Conservation (phyloP, 2,797 vertebrate genomes). For the Urophycis tenuis region DNA sequence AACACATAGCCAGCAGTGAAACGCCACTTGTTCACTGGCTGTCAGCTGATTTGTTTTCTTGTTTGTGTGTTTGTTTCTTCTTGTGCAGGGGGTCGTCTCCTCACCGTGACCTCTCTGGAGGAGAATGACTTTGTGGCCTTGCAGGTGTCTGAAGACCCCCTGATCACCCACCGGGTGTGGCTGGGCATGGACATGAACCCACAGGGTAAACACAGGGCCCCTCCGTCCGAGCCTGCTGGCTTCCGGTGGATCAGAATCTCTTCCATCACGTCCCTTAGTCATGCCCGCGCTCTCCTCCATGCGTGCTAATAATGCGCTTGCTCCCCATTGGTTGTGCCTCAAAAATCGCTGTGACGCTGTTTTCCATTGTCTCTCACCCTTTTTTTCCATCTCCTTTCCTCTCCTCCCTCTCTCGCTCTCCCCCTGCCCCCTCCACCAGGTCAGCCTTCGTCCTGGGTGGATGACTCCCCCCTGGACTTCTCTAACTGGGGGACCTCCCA, state of each 20-base stretch:
- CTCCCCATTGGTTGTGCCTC: neutral
- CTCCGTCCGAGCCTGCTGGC: neutral
- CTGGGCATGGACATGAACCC: constrained; percentile 69
- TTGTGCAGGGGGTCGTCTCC: constrained; percentile 72
- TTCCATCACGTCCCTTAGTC: neutral
- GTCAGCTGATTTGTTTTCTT: neutral
- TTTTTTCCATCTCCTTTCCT: neutral
- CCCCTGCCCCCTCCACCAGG: constrained; percentile 27
- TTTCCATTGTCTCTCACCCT: neutral
- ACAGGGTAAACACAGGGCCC: constrained; percentile 60
- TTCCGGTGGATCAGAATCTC: neutral
- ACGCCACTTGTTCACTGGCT: constrained; percentile 5
- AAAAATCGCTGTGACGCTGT: neutral
- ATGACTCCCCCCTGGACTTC: constrained; percentile 76
- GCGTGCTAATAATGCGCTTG: neutral
- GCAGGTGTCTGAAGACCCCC: constrained; percentile 73
- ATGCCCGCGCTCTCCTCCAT: too few relatives aligned
- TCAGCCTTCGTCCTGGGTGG: constrained; percentile 71
- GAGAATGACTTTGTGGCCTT: constrained; percentile 86
- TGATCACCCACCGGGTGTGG: constrained; percentile 85
- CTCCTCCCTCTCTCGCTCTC: neutral
- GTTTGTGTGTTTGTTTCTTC: neutral
- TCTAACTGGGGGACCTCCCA: constrained; percentile 71
- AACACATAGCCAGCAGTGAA: neutral
- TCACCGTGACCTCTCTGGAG: constrained; percentile 79